phyloP scores from a whole-genome alignment of 2,113 vertebrate species.

The Isichthys henryi region DNA sequence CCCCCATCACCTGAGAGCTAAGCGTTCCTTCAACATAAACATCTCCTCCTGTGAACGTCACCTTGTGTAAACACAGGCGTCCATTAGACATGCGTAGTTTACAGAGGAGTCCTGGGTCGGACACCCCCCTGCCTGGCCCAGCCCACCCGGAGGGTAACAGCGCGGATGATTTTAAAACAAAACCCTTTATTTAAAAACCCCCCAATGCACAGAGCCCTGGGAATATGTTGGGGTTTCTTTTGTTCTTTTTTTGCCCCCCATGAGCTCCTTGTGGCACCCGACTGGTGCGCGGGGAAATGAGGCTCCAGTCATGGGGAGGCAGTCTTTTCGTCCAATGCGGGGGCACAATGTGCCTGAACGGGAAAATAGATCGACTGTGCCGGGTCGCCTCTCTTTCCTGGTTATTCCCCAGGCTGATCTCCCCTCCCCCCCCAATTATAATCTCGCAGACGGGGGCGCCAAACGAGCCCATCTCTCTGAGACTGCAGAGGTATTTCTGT shows the following conservation, averaged over 20 bases:
- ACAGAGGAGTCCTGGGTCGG: neutral
- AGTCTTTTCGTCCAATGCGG: neutral
- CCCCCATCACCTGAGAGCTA: neutral
- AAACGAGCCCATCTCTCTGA: neutral
- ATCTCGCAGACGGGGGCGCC: neutral
- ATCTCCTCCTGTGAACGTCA: neutral
- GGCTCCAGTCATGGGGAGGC: neutral
- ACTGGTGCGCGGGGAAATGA: neutral
- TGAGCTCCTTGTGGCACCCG: neutral
- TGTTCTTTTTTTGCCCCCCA: neutral
- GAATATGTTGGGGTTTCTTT: neutral
- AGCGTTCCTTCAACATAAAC: slow-evolving; percentile 11
- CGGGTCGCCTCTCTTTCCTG: neutral
- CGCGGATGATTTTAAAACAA: neutral
- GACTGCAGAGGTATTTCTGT: neutral
- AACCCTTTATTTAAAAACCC: neutral
- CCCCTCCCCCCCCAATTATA: slow-evolving; percentile 6
- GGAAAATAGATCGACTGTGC: neutral
- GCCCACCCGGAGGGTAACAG: neutral
- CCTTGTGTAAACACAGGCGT: neutral
- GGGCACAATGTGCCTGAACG: neutral
- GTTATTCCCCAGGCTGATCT: slow-evolving; percentile 8
- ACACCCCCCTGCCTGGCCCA: neutral
- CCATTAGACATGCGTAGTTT: neutral
- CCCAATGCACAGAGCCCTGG: neutral